Conservation (phyloP, 1,140 invertebrate genomes). For the Bombus haemorrhoidalis region DNA sequence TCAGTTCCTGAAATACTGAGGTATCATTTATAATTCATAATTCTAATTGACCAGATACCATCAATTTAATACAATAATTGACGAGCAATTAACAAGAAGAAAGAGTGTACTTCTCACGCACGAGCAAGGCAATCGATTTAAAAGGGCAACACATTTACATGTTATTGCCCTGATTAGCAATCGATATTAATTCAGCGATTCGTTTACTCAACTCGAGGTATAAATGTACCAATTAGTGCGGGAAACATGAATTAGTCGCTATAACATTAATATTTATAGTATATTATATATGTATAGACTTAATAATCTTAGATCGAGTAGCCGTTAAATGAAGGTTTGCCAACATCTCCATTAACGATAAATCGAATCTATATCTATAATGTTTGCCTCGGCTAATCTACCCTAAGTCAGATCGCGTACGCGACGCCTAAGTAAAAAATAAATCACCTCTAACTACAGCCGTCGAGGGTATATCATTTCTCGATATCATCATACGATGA, state of each 20-base stretch:
- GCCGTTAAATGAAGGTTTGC: conserved; percentile 60
- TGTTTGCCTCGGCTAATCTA: conserved; percentile 43
- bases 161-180: neutral
- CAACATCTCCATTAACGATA: conserved; percentile 61
- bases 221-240: conserved; percentile 62
- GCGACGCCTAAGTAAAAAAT: conserved; percentile 64
- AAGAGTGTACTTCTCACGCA: neutral
- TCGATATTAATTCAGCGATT: conserved; percentile 8
- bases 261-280: conserved; percentile 49
- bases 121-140: conserved; percentile 10
- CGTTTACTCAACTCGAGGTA: conserved; percentile 33
- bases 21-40: neutral
- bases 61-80: neutral
- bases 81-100: neutral
- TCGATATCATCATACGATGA: neutral
- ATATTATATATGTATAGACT: conserved; percentile 32
- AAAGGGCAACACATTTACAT: neutral
- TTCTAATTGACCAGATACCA: conserved; percentile 2
- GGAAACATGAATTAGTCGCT: conserved; percentile 35
- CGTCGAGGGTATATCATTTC: conserved; percentile 10
- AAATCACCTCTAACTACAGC: conserved; percentile 57
- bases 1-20: conserved; percentile 52
- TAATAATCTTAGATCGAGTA: conserved; percentile 46
- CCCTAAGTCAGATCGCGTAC: conserved; percentile 48
- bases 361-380: conserved; percentile 6